Conservation (phyloP, 2,888 invertebrate genomes). For the Tryphoninae sp. region DNA sequence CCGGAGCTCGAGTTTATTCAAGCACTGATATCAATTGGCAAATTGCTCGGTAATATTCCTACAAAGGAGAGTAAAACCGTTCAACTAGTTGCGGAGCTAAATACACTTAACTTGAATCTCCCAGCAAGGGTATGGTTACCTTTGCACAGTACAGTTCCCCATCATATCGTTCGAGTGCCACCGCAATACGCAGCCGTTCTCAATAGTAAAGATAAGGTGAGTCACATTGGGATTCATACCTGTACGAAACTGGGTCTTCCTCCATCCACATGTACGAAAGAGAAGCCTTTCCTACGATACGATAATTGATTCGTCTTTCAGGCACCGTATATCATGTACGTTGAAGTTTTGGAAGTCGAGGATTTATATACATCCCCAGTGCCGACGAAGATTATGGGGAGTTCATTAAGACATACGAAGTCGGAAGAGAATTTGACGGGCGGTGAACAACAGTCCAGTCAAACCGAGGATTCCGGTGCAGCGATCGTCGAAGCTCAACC, state of each 20-base stretch:
- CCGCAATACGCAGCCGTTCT: conserved; percentile 98
- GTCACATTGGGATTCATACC: neutral
- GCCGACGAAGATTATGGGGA: conserved; percentile 93
- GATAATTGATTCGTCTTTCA: conserved; percentile 72
- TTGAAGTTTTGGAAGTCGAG: conserved; percentile 96
- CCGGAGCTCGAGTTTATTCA: conserved; percentile 94
- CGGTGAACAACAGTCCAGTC: conserved; percentile 79
- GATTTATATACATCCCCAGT: conserved; percentile 92
- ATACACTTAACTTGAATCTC: conserved; percentile 96
- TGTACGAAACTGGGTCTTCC: too few relatives aligned
- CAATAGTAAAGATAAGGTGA: conserved; percentile 98
- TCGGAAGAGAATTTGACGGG: conserved; percentile 94
- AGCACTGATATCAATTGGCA: conserved; percentile 93
- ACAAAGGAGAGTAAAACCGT: conserved; percentile 96
- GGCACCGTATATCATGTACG: conserved; percentile 99
- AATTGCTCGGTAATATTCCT: conserved; percentile 89
- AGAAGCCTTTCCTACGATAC: neutral
- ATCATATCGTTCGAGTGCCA: conserved; percentile 97
- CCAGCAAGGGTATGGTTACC: conserved; percentile 99
- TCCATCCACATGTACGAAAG: too few relatives aligned
- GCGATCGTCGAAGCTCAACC: conserved; percentile 72
- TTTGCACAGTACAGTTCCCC: conserved; percentile 91
- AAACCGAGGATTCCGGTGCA: conserved; percentile 73
- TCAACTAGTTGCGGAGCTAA: conserved; percentile 95
- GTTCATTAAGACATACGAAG: conserved; percentile 92